Evolutionary conservation across 2,888 invertebrate species (phyloP), one percentile per base, ranked within the genome.

Genomic region (Platycnemis pennipes): DNA sequence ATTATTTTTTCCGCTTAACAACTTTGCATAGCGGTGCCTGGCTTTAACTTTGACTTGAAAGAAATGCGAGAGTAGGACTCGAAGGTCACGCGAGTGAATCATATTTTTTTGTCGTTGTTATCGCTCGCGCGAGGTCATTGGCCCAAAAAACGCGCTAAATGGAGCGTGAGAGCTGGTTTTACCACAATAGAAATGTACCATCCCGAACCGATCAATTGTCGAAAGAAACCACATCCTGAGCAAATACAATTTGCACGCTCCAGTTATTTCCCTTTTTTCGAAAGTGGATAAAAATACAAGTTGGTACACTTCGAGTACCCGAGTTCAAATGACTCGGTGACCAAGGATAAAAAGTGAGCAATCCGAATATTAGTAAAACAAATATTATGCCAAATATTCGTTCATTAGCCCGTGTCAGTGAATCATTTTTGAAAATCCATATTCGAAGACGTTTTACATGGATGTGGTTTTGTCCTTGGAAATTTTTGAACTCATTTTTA

Each of bases 211-310:
- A 77, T 77, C 77, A 37, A 37, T 37, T 37, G 77, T 77, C 77
- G 11, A 77, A 77, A 77, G 77, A 77, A 37, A 37, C 77, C 77
- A 37, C 77, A 77, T 77, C 77, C 77, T 77, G 77, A 77, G 77
- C 77, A 77, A 77, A 77, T 77, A 77, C 37, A 31, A 77, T 77
- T 77, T 77, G 77, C 77, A 37, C 77, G 77, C 77, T 77, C 77
- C 77, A 77, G 13, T 77, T 77, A 37, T 37, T 77, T 37, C 77
- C 13, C 63, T 13, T 3, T 77, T 77, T 77, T 77, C 37, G 31
- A 11, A 37, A 13, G 16, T 2, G 8, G 37, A 77, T 37, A 77
- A 77, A 77, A 77, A 26, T 63, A 63, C 37, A 1, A 2, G 31
- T 37, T 16, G 31, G 77, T 77, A 37, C 77, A 37, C 37, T 77